Percentiles rank a stretch among this genome's conserved stretches.
These are phyloP conservation scores for Rhagonycha lutea DNA, from an alignment of 2,888 invertebrate genomes.

Conservation along the genomic window DNA sequence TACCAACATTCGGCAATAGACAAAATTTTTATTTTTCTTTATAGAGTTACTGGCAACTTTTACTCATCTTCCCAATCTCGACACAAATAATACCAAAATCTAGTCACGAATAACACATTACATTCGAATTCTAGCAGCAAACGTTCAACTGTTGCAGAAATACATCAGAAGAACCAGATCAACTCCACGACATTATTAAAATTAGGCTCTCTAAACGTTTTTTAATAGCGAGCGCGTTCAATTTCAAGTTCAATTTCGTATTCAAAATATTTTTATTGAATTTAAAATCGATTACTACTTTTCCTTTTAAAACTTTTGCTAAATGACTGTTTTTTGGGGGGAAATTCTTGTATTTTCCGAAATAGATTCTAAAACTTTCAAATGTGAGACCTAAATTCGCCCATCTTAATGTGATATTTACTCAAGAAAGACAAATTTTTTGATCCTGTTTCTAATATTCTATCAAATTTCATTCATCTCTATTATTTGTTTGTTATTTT, in stretches of 20 bases:
- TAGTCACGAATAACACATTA: conserved; percentile 46
- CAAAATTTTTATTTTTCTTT: conserved; percentile 38
- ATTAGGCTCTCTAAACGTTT: conserved; percentile 37
- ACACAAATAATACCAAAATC: conserved; percentile 38
- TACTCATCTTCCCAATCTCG: conserved; percentile 34
- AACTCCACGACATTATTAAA: conserved; percentile 45
- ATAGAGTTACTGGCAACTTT: conserved; percentile 29
- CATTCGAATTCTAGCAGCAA: conserved; percentile 47
- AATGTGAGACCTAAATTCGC: too few species aligned
- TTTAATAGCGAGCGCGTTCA: conserved; percentile 18
- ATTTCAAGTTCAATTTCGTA: conserved; percentile 3
- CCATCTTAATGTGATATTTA: too few species aligned
- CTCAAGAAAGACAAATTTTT: not conserved
- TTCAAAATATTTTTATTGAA: conserved; percentile 12
- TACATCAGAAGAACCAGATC: conserved; percentile 47
- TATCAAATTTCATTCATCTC: not conserved
- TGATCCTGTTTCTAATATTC: not conserved
- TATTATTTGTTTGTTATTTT: not conserved
- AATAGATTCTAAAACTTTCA: too few species aligned
- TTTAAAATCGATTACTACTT: conserved; percentile 9
- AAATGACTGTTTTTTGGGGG: not conserved
- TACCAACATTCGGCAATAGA: conserved; percentile 31
- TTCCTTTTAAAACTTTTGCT: conserved; percentile 4
- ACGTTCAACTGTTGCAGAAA: conserved; percentile 51
- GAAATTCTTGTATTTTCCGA: not conserved